Conservation (phyloP, 2,113 vertebrate species). For the Hirundichthys speculiger region DNA sequence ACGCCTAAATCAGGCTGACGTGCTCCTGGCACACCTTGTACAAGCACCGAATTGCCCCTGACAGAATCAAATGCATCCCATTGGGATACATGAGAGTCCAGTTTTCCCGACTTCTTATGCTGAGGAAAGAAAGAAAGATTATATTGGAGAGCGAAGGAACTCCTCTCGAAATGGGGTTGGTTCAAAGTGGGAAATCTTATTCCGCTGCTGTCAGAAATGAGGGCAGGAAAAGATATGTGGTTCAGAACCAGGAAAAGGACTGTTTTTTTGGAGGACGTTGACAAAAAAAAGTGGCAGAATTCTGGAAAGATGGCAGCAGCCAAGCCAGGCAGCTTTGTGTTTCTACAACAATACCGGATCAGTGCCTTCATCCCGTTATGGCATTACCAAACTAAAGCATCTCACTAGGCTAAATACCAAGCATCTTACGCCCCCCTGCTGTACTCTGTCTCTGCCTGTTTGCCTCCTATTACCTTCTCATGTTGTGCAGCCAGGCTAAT, state of each 20-base stretch:
- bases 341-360: too few species aligned
- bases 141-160: constrained; percentile 19
- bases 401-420: too few species aligned
- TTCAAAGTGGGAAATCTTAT: constrained; percentile 17
- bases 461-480: too few species aligned
- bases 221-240: constrained; percentile 2
- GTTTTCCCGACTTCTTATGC: constrained; percentile 62
- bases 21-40: constrained; percentile 59
- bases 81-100: constrained; percentile 56
- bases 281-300: too few species aligned
- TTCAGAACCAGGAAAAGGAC: not conserved
- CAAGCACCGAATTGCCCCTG: constrained; percentile 69
- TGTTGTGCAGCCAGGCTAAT: too few species aligned
- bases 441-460: too few species aligned
- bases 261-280: too few species aligned
- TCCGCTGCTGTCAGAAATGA: constrained; percentile 3
- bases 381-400: too few species aligned
- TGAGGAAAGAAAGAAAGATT: constrained; percentile 4
- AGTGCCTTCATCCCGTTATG: too few species aligned
- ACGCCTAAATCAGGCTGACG: constrained; percentile 69
- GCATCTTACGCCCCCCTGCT: too few species aligned
- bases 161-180: constrained; percentile 10
- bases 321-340: not conserved
- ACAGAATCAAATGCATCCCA: constrained; percentile 77
- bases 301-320: not conserved